These are phyloP conservation scores for Drosophila stalkeri DNA, from an alignment of 2,888 invertebrate species.

Conservation along the genomic window DNA sequence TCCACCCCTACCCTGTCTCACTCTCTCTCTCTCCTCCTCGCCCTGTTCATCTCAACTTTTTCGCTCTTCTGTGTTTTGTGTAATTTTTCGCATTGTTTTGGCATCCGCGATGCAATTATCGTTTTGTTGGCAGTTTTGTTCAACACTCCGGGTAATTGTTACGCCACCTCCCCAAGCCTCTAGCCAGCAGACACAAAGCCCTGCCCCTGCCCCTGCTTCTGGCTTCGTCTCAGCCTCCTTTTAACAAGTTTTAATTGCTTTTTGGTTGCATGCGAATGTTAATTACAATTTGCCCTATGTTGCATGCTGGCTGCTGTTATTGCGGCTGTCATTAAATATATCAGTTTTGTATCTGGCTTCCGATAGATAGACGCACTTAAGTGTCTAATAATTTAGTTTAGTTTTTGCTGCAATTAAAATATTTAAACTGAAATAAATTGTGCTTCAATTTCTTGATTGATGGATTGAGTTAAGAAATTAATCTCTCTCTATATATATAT, in stretches of 20 bases:
- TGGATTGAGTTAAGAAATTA: conserved; percentile 8
- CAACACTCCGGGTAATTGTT: conserved; percentile 36
- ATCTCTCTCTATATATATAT: background rate
- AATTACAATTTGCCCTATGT: conserved; percentile 35
- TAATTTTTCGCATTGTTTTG: conserved; percentile 72
- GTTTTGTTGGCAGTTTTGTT: conserved; percentile 63
- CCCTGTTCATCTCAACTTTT: conserved; percentile 2
- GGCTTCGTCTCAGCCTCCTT: conserved; percentile 5
- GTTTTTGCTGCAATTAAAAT: conserved; percentile 12
- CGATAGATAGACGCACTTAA: conserved; percentile 6
- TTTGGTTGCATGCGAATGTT: conserved; percentile 33
- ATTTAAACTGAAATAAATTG: background rate
- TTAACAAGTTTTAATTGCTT: conserved; percentile 32
- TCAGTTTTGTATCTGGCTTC: conserved; percentile 17
- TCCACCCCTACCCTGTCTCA: background rate
- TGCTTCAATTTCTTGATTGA: conserved; percentile 10
- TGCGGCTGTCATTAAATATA: conserved; percentile 35
- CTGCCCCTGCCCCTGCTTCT: background rate
- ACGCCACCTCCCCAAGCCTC: conserved; percentile 12
- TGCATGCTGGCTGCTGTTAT: conserved; percentile 27
- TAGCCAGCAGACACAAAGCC: background rate
- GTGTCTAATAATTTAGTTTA: conserved; percentile 9
- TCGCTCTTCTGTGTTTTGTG: conserved; percentile 52
- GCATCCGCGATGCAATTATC: conserved; percentile 56
- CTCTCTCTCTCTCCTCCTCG: background rate